Base-by-base conservation (phyloP, 2,888 invertebrate genomes). In the Gandaritis pyraliata region DNA sequence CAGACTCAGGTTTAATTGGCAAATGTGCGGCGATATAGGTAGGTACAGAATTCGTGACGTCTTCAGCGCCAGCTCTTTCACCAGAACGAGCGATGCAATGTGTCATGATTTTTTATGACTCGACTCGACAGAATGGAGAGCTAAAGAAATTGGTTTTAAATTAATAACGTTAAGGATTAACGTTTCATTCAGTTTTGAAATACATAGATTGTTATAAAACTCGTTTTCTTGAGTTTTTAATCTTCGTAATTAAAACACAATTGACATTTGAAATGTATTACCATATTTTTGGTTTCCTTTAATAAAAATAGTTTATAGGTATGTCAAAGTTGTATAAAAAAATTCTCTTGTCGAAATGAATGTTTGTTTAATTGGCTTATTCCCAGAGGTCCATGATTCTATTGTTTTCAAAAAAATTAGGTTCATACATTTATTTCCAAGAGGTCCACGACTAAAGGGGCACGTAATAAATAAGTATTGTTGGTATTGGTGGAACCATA, bases 1-100 rank as follows among this genome's bases (percentile, higher is more conserved):
- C 57, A 61, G 51, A 57, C 51, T 57, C 49, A 62, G 38, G 45
- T 63, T 67, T 58, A 29, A 58, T 67, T 70, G 50, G 64, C 63
- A 41, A 64, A 64, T 60, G 59, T 47, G 47, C 41, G 46, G 47
- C 53, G 43, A 38, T 45, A 49, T 33, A 8, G 33, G 43, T 41
- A 38, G 43, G 55, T 57, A 39, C 43, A 47, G 46, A 64, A 63
- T 67, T 62, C 55, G 64, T 61, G 62, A 61, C 58, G 56, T 52
- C 12, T 50, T 50, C 15, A 50, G 15, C 46, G 48, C n/a, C 36
- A 48, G 29, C 30, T 61, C 23, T 54, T 58, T 50, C 46, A 45
- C 56, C 39, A 55, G 23, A 45, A 54, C 38, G 48, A 52, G 36
- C 41, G 33, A 38, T 47, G 29, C 15, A 39, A 57, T 64, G 46